Evolutionary conservation across 2,113 vertebrate species (phyloP), one percentile per base, ranked within the genome.

Genomic region (Rhipidura dahli): DNA sequence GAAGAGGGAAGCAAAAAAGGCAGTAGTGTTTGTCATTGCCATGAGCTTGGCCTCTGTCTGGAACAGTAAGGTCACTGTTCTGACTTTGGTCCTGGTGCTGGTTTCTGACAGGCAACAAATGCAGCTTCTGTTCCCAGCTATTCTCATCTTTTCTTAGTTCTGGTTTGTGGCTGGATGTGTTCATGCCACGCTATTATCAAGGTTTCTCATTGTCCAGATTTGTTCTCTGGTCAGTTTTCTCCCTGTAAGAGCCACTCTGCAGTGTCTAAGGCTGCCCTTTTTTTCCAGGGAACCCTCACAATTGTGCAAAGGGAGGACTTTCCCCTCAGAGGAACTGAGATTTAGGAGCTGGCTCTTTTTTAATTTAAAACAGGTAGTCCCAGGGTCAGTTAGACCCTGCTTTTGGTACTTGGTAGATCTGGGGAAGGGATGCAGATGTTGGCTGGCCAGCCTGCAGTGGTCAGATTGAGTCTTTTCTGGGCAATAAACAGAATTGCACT

Each of bases 61-160:
- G 60, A 82, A 69, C 47, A 54, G 85, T 89, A 59, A 93, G 89
- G 93, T 92, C 91, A 92, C 93, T 91, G 91, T 89, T 89, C 88
- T 73, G 86, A 51, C 54, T 77, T 84, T 92, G 86, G 60, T 96
- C 78, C 60, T 94, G n/a, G 89, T 92, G 83, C 94, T 94, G 28
- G 35, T 82, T 95, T 92, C 86, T 85, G 65, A 57, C 69, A 64
- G 56, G 50, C 89, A 82, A 92, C 73, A 95, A 94, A 90, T 44
- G 50, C 89, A 90, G 26, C 73, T 92, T 84, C 94, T 95, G 89
- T 94, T 84, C 64, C 72, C 77, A 56, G 89, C 30, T 45, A 51
- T 68, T 50, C 69, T 93, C 19, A 7, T 64, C 73, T 89, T 40
- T 35, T 17, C 77, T 70, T 61, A 37, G 40, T 84, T 64, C 91